Evolutionary conservation across 2,113 vertebrate species (phyloP).

Genomic region (Mesocricetus auratus): DNA sequence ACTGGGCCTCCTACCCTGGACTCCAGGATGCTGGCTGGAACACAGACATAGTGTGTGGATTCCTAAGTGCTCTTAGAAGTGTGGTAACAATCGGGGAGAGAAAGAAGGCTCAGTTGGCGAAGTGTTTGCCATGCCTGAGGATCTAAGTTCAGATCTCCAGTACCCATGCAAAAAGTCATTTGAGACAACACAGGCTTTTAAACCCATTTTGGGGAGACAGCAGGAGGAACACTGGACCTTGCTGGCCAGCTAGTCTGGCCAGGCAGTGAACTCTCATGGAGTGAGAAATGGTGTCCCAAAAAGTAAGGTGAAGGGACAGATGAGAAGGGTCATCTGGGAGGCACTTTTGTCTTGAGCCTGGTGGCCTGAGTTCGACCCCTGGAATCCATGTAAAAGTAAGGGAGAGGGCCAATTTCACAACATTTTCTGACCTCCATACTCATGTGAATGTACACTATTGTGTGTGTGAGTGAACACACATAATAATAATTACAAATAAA

Average conservation of each 20-base stretch:
- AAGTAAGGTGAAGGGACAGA: background rate
- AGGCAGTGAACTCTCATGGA: background rate
- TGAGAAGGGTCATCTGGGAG: background rate
- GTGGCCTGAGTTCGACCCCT: background rate
- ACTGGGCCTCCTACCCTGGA: background rate
- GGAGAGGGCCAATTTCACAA: background rate
- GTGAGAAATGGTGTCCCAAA: background rate
- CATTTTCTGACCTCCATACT: background rate
- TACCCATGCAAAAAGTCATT: too few relatives aligned
- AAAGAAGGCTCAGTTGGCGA: too few relatives aligned
- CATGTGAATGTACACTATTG: background rate
- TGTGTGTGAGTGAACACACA: too few relatives aligned
- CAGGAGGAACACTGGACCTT: background rate
- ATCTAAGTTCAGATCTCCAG: background rate
- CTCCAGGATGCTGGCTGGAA: background rate
- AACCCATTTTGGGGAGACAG: background rate
- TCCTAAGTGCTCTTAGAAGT: background rate
- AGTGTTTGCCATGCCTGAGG: background rate
- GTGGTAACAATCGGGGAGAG: background rate
- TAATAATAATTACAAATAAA: background rate
- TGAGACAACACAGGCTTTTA: background rate
- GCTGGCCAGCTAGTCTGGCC: background rate
- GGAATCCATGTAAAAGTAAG: background rate
- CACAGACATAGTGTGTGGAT: background rate
- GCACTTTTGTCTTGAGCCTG: background rate